phyloP scores from a whole-genome alignment of 2,888 invertebrate species.

The Melinaea marsaeus region DNA sequence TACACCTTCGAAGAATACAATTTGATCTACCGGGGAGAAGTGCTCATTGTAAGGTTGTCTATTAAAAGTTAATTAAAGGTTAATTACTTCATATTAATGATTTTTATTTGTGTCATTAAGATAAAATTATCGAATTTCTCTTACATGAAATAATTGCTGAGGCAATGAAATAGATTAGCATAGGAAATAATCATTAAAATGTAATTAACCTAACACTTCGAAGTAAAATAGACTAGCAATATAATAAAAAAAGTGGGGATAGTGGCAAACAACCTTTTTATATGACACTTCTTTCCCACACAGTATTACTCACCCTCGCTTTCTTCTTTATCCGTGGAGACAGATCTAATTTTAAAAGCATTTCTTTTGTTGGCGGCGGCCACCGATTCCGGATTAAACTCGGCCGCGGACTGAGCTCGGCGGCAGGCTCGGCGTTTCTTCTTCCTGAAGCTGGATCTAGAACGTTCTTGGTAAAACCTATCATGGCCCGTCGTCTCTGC shows the following conservation, averaged over 20 bases:
- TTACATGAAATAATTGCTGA: background rate
- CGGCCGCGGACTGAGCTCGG: slow-evolving; percentile 83
- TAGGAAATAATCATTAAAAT: background rate
- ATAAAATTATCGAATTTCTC: background rate
- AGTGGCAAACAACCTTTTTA: no score
- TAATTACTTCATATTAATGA: no score
- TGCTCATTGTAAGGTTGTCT: no score
- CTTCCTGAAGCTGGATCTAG: slow-evolving; percentile 70
- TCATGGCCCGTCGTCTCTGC: slow-evolving; percentile 87
- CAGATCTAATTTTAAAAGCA: slow-evolving; percentile 80
- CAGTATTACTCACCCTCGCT: slow-evolving; percentile 64
- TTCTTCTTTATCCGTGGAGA: slow-evolving; percentile 80
- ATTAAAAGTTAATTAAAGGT: no score
- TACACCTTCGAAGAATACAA: no score
- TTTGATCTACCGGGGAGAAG: no score
- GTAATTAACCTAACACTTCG: background rate
- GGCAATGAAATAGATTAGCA: background rate
- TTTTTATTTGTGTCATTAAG: background rate
- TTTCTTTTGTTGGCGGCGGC: slow-evolving; percentile 81
- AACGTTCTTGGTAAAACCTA: slow-evolving; percentile 84
- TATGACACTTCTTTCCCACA: background rate
- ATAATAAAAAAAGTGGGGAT: slow-evolving; percentile 15
- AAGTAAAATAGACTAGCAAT: background rate
- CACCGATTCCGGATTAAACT: slow-evolving; percentile 80
- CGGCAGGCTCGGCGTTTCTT: slow-evolving; percentile 79